Conservation (phyloP, 2,797 vertebrate genomes). For the Busarellus nigricollis region DNA sequence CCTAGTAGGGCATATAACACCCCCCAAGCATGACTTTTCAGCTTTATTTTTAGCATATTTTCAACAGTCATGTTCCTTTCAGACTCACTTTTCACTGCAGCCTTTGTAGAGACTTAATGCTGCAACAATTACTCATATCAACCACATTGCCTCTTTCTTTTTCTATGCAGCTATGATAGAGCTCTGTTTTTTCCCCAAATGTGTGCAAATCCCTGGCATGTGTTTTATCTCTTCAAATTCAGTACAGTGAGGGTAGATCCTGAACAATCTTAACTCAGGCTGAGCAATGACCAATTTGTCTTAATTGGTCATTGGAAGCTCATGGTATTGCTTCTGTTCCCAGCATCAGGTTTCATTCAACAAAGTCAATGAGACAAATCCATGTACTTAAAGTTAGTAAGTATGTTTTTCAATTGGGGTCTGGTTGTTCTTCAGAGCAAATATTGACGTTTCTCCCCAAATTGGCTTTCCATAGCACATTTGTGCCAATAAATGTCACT, state of each 20-base stretch:
- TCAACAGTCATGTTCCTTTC: background rate
- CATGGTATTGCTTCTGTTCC: background rate
- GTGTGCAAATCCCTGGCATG: background rate
- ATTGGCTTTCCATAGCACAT: background rate
- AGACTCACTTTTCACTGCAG: background rate
- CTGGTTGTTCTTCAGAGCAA: conserved; percentile 37
- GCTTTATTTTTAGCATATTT: background rate
- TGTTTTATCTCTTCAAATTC: conserved; percentile 11
- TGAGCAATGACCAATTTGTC: conserved; percentile 1
- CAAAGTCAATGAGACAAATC: conserved; percentile 2
- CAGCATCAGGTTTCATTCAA: conserved; percentile 45
- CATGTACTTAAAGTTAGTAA: background rate
- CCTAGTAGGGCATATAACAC: background rate
- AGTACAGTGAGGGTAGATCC: background rate
- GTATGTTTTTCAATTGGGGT: background rate
- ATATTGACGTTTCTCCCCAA: conserved; percentile 4
- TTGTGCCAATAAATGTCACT: conserved; percentile 30
- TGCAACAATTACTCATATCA: background rate
- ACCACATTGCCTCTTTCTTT: background rate
- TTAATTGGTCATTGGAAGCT: conserved; percentile 9
- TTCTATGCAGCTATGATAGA: background rate
- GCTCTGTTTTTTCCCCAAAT: background rate
- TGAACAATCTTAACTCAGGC: background rate
- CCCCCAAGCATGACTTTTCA: background rate
- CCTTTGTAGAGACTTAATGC: background rate